Conservation (phyloP, 2,797 vertebrate genomes). For the Mergus octosetaceus region DNA sequence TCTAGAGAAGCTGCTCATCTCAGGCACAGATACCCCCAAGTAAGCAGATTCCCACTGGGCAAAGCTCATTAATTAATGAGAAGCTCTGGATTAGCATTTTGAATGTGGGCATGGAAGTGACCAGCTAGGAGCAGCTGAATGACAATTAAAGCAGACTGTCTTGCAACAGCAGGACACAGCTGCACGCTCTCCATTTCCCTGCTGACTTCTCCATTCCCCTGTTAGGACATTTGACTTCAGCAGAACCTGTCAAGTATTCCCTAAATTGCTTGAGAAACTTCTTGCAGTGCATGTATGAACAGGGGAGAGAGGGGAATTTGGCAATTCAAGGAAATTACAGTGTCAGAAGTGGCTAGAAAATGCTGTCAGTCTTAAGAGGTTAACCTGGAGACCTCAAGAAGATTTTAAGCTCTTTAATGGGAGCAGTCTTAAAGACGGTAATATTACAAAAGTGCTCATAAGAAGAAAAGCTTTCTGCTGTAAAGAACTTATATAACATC, state of each 20-base stretch:
- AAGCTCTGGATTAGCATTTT: constrained; percentile 61
- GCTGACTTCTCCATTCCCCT: constrained; percentile 44
- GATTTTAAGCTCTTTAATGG: constrained; percentile 31
- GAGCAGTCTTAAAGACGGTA: not conserved
- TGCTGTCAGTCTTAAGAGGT: not conserved
- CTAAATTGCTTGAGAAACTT: not conserved
- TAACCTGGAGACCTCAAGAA: not conserved
- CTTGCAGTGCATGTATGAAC: not conserved
- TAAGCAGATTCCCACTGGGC: constrained; percentile 46
- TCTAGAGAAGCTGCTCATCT: constrained; percentile 37
- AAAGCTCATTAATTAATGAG: constrained; percentile 72
- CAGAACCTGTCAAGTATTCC: not conserved
- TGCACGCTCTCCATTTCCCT: not conserved
- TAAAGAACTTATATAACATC: not conserved
- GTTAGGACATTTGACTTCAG: constrained; percentile 11
- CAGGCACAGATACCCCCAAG: constrained; percentile 26
- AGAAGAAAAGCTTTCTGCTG: not conserved
- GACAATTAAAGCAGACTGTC: constrained; percentile 53
- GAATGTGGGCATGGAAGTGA: constrained; percentile 30
- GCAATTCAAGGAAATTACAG: not conserved
- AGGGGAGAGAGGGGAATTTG: not conserved
- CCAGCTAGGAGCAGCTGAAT: constrained; percentile 34
- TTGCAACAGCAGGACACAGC: not conserved
- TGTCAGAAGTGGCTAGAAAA: not conserved
- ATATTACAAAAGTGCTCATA: not conserved